These are phyloP conservation scores for Pseudachorutes palmiensis DNA, from an alignment of 1,140 invertebrate species.

Conservation along the genomic window DNA sequence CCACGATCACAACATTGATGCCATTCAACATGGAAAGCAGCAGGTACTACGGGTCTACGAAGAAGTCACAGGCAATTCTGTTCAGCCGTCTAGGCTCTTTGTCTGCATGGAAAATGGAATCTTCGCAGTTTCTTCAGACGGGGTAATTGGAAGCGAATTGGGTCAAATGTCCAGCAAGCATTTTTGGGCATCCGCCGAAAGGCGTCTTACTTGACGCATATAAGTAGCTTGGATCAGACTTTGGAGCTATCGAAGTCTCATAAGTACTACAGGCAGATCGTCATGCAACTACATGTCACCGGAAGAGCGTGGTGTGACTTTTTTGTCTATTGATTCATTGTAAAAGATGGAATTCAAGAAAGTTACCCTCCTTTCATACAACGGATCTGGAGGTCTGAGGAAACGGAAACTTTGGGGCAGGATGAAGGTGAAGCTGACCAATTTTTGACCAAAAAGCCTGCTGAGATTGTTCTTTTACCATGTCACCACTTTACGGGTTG, in stretches of 20 bases:
- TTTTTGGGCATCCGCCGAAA: neutral
- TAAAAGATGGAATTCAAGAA: neutral
- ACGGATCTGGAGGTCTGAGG: conserved; percentile 12
- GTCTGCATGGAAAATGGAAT: neutral
- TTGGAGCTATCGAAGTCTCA: conserved; percentile 18
- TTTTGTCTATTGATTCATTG: conserved; percentile 28
- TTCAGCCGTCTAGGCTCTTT: neutral
- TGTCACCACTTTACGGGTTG: neutral
- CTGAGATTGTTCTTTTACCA: neutral
- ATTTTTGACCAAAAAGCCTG: conserved; percentile 15
- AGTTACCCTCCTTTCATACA: neutral
- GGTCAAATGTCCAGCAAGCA: neutral
- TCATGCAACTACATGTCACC: conserved; percentile 27
- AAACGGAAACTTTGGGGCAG: conserved; percentile 4
- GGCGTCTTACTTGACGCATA: neutral
- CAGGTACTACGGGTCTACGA: neutral
- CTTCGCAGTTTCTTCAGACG: neutral
- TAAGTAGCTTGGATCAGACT: neutral
- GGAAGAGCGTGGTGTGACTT: conserved; percentile 39
- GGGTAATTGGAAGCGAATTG: neutral
- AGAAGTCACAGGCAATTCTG: neutral
- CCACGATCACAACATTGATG: neutral
- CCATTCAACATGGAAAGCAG: conserved; percentile 5
- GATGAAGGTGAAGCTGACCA: conserved; percentile 20
- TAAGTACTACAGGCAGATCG: conserved; percentile 28